Evolutionary conservation across 2,113 vertebrate genomes (phyloP).

Genomic region (Heliornis fulica): DNA sequence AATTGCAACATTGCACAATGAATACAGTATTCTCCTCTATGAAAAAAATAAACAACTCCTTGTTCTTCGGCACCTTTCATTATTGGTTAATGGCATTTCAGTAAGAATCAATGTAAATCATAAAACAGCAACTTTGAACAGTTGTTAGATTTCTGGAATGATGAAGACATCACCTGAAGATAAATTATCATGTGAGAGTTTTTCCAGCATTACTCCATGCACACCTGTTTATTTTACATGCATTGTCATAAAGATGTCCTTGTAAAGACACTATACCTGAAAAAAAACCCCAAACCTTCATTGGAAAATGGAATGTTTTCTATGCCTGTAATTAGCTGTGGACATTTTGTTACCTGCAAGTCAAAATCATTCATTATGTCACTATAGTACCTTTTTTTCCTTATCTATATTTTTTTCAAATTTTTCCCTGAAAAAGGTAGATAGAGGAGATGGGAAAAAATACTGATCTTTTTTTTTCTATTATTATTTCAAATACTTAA

Average conservation of each 20-base stretch:
- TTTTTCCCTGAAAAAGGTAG: neutral
- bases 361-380: neutral
- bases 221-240: neutral
- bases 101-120: neutral
- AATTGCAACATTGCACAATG: neutral
- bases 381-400: neutral
- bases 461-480: too few relatives aligned
- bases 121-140: neutral
- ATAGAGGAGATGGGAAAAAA: neutral
- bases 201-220: neutral
- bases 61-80: neutral
- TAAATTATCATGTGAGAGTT: neutral
- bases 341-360: neutral
- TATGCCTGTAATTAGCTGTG: neutral
- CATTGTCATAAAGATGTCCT: neutral
- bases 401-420: neutral
- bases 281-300: neutral
- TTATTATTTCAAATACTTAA: neutral
- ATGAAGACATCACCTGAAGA: neutral
- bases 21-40: neutral
- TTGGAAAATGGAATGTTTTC: neutral
- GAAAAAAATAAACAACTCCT: neutral
- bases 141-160: neutral
- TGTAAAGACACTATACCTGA: neutral
- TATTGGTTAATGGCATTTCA: neutral